phyloP scores from a whole-genome alignment of 2,113 vertebrate species.

The Burhinus oedicnemus region DNA sequence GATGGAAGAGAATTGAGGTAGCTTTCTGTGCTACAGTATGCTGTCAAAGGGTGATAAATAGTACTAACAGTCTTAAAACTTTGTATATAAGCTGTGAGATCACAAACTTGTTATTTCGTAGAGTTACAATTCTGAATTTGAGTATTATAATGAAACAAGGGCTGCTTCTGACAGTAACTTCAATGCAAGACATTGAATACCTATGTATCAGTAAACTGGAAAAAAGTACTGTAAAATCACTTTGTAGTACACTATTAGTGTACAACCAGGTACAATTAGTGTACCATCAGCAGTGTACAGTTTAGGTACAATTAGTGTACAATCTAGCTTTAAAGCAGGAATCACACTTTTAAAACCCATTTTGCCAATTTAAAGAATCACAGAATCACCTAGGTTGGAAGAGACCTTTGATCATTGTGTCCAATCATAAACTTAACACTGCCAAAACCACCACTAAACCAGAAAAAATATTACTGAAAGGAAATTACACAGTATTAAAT shows the following conservation, averaged over 20 bases:
- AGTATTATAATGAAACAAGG: not conserved
- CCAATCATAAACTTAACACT: no score
- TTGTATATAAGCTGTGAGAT: not conserved
- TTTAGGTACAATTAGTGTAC: not conserved
- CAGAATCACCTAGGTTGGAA: no score
- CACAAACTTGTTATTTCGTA: not conserved
- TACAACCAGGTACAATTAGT: not conserved
- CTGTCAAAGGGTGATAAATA: slow-evolving; percentile 63
- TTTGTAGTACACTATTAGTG: not conserved
- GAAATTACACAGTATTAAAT: not conserved
- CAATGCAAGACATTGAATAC: not conserved
- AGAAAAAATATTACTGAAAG: not conserved
- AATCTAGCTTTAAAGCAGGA: not conserved
- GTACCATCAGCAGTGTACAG: not conserved
- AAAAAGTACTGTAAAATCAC: not conserved
- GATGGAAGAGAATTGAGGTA: slow-evolving; percentile 72
- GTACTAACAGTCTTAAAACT: not conserved
- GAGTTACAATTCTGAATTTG: not conserved
- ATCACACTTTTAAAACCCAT: not conserved
- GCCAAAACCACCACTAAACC: no score
- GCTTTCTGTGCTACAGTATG: slow-evolving; percentile 69
- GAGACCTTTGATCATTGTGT: no score
- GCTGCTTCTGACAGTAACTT: not conserved
- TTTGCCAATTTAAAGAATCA: not conserved
- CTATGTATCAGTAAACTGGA: not conserved